These are phyloP conservation scores for Passer domesticus DNA, from an alignment of 2,113 vertebrate species.

Conservation along the genomic window DNA sequence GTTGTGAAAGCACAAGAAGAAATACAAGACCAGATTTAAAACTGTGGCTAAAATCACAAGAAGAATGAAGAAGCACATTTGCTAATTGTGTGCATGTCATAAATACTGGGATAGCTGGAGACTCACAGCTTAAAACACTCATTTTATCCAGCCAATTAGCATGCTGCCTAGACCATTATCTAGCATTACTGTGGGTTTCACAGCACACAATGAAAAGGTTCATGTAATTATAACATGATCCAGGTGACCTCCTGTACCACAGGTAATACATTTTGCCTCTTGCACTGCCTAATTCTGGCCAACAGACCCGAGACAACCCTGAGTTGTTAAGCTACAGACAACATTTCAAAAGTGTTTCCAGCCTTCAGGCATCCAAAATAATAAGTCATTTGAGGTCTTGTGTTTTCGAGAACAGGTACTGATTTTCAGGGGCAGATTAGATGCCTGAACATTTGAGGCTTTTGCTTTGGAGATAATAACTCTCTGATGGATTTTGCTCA, in stretches of 20 bases:
- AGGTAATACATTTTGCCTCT: slow-evolving; percentile 6
- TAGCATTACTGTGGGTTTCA: slow-evolving; percentile 14
- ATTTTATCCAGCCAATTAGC: slow-evolving; percentile 46
- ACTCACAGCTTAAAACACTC: slow-evolving; percentile 13
- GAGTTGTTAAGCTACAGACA: slow-evolving; percentile 19
- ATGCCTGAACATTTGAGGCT: slow-evolving; percentile 40
- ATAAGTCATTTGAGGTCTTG: slow-evolving; percentile 47
- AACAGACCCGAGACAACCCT: not conserved
- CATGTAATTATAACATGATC: slow-evolving; percentile 41
- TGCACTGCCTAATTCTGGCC: not conserved
- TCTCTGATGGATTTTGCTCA: slow-evolving; percentile 51
- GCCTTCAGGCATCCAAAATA: slow-evolving; percentile 47
- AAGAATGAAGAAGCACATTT: not conserved
- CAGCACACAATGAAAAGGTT: not conserved
- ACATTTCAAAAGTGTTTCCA: slow-evolving; percentile 43
- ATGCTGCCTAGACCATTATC: slow-evolving; percentile 36
- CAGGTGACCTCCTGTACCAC: slow-evolving; percentile 25
- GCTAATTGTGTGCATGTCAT: not conserved
- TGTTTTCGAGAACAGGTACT: slow-evolving; percentile 42
- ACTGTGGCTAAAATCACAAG: not conserved
- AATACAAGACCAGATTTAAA: not conserved
- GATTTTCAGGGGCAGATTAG: slow-evolving; percentile 59
- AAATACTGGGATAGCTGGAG: not conserved
- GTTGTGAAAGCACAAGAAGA: not conserved
- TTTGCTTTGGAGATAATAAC: slow-evolving; percentile 60